Evolutionary conservation across 2,888 invertebrate species (phyloP), one percentile per base, ranked within the genome.

Genomic region (Sphecodes monilicornis): DNA sequence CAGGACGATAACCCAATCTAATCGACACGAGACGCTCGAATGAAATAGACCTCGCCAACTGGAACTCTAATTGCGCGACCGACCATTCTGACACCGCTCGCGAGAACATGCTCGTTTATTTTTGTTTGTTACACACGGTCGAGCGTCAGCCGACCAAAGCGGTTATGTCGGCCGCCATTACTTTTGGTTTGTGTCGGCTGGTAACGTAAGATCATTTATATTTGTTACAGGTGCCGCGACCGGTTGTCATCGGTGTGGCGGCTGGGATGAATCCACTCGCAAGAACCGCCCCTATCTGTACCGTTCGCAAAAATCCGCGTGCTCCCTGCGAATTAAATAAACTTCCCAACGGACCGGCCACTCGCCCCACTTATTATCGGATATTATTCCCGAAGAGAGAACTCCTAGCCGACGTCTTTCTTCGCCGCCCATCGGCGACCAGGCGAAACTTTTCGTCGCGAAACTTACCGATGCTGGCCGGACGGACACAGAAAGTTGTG

Each of bases 131-230:
- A 26, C 66, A 76, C 36, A 64, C 32, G 64, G 26, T 26, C n/a
- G 26, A 57, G 16, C 46, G 69, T 74, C 60, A 60, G 26, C 60
- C 60, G 60, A 29, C 64, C 54, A 72, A 84, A 81, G 66, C 46
- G 75, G 69, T 84, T 72, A 64, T 64, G 57, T 73, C 80, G 41
- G 16, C 43, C 43, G 39, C 41, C 80, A 88, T 85, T 80, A 88
- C 78, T 89, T 86, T 86, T 26, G 80, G 80, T 89, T 89, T 87
- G 78, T 79, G 41, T 26, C 60, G 39, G 32, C 32, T 32, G 22
- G 70, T 72, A 66, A 84, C 79, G 71, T 82, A 85, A 16, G 68
- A 66, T 57, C 85, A 90, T 88, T 90, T 81, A 70, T 89, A 88
- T 88, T 90, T 88, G 84, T 89, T 89, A 90, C 54, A 60, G 22